Percentiles rank a stretch among this genome's conserved stretches.
These are phyloP conservation scores for Ophioderma brevispina DNA, from an alignment of 35 echinoderm and acorn worm genomes.

Conservation along the genomic window DNA sequence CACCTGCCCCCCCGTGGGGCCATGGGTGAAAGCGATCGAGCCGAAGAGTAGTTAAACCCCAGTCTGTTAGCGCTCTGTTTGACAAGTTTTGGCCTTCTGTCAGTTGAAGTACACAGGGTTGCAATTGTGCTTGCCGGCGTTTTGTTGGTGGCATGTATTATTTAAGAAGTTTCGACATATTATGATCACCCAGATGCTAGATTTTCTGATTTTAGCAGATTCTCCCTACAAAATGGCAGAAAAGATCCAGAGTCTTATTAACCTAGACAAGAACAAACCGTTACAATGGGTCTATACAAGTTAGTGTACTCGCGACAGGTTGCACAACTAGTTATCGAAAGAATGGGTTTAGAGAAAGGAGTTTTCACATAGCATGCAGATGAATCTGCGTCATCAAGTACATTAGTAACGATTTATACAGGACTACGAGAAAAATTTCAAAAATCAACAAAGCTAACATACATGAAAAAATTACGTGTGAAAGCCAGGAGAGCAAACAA, in stretches of 20 bases:
- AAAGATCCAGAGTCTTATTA: not conserved
- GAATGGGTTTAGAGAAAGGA: not conserved
- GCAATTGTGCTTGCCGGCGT: too few species aligned
- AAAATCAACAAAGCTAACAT: not conserved
- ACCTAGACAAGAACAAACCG: not conserved
- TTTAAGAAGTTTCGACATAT: too few species aligned
- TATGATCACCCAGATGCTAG: too few species aligned
- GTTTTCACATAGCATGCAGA: not conserved
- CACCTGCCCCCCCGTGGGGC: too few species aligned
- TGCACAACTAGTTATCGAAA: not conserved
- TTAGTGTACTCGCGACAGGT: not conserved
- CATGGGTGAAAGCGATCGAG: too few species aligned
- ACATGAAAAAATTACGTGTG: not conserved
- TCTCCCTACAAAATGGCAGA: not conserved
- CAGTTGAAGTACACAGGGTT: too few species aligned
- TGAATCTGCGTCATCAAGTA: not conserved
- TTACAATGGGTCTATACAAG: not conserved
- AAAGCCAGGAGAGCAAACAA: not conserved
- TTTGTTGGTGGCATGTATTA: too few species aligned
- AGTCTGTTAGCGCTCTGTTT: too few species aligned
- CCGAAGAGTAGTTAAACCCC: too few species aligned
- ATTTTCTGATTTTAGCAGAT: not conserved
- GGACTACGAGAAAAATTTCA: not conserved
- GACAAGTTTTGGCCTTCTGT: too few species aligned
- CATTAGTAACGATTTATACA: not conserved